phyloP scores from a whole-genome alignment of 1,140 invertebrate genomes.

The Piezodorus guildinii region DNA sequence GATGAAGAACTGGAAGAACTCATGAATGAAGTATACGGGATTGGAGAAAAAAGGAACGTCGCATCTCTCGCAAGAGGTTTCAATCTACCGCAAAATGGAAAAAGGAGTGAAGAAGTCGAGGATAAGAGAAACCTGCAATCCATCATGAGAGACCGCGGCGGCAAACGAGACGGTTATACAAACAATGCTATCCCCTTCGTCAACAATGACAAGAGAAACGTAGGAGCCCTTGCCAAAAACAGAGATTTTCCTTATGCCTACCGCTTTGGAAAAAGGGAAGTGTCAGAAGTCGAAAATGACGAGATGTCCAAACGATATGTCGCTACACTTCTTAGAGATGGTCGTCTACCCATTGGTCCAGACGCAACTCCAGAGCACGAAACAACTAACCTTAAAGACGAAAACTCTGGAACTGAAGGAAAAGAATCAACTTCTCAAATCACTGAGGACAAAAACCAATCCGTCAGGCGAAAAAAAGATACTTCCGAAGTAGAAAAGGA shows the following conservation, averaged over 20 bases:
- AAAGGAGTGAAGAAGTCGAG: slow-evolving; percentile 24
- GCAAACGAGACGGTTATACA: slow-evolving; percentile 26
- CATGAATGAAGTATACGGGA: slow-evolving; percentile 24
- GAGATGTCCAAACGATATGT: slow-evolving; percentile 26
- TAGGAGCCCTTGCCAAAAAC: slow-evolving; percentile 23
- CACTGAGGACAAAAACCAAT: not conserved
- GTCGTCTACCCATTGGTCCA: slow-evolving; percentile 22
- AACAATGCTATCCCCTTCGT: slow-evolving; percentile 24
- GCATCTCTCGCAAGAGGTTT: slow-evolving; percentile 25
- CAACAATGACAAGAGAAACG: slow-evolving; percentile 22
- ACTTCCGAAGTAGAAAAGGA: slow-evolving; percentile 19
- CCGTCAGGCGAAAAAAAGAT: slow-evolving; percentile 21
- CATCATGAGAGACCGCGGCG: slow-evolving; percentile 25
- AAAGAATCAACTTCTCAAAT: not conserved
- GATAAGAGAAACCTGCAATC: slow-evolving; percentile 29
- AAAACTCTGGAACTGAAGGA: slow-evolving; percentile 6
- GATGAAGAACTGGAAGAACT: slow-evolving; percentile 25
- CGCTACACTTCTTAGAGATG: slow-evolving; percentile 26
- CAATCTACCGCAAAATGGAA: slow-evolving; percentile 20
- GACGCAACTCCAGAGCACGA: slow-evolving; percentile 16
- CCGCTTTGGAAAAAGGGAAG: slow-evolving; percentile 21
- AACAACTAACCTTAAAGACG: slow-evolving; percentile 16
- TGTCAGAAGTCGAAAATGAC: slow-evolving; percentile 14
- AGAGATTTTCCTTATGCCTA: slow-evolving; percentile 19
- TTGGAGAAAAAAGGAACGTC: slow-evolving; percentile 26